phyloP scores from a whole-genome alignment of 2,797 vertebrate species.

The Chelon auratus region DNA sequence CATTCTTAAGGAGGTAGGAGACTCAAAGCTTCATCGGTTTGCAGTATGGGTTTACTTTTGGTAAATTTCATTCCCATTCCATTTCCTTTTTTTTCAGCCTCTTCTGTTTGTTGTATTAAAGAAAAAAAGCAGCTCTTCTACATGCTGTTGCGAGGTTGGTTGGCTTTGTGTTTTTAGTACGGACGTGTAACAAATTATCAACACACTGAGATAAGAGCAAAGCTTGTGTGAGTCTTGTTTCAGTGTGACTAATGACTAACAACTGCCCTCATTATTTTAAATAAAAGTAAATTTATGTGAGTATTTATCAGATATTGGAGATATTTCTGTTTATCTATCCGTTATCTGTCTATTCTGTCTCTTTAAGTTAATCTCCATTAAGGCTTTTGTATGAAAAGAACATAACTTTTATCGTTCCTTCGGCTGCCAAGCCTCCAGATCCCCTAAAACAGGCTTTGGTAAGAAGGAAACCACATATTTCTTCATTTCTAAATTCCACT shows the following conservation, averaged over 20 bases:
- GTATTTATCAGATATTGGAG: neutral
- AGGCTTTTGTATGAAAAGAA: neutral
- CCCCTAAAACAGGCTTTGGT: conserved; percentile 11
- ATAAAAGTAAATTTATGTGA: neutral
- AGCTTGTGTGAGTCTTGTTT: neutral
- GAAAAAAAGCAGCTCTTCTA: neutral
- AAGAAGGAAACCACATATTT: conserved; percentile 37
- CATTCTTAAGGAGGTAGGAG: neutral
- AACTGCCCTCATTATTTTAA: neutral
- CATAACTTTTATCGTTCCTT: neutral
- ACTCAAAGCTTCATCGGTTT: neutral
- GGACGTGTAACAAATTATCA: neutral
- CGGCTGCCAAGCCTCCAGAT: neutral
- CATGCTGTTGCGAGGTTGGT: neutral
- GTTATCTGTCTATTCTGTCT: neutral
- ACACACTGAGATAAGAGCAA: neutral
- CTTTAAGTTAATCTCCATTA: neutral
- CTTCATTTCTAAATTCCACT: conserved; percentile 43
- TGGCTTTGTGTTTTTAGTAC: neutral
- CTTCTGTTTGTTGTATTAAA: neutral
- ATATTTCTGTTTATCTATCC: neutral
- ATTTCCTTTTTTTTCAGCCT: neutral
- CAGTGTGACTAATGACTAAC: neutral
- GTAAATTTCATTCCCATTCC: neutral
- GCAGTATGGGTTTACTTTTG: neutral